Base-by-base conservation (phyloP, 2,888 invertebrate species). In the Pachycephus smyrnensis region DNA sequence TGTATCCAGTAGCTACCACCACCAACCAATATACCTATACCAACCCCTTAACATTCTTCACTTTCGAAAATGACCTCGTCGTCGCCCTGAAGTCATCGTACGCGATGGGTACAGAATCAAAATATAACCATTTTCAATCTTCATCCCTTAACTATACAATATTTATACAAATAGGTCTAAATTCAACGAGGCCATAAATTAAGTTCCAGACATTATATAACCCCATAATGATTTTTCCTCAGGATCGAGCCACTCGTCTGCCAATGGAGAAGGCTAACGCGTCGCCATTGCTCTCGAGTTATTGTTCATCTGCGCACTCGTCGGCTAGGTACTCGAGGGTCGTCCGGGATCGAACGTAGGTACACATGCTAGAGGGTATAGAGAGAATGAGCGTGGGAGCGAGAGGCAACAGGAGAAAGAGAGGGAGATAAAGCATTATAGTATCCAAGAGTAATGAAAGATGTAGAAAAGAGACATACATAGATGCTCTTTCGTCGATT, bases 311-410 rank as follows among this genome's bases (percentile, higher is more conserved):
- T 33, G 71, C 71, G 71, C 71, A 33, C 23, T 55, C 55, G 55
- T 55, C 55, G 55, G 15, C 55, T 55, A 55, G 23, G 55, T 55
- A 55, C 55, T 31, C 32, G 71, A 71, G 33, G 12, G 12, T 33
- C 31, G 31, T 71, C 71, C 71, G 71, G 33, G 71, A 71, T 71
- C 85, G 85, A 82, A 77, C 83, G 80, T 81, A 84, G 84, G 81
- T 83, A 82, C 82, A 85, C 84, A 78, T 82, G 84, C 84, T 55
- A 40, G 73, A 68, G 79, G 77, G 77, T 84, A 81, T 77, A 74
- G 77, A 73, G 75, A 75, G 82, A 80, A 68, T 11, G 76, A 37
- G 15, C 9, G 73, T 6, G 40, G 23, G 37, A n/a, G 23, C 69
- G 30, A 40, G 35, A 40, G 55, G 69, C 55, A 30, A 36, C 32